Evolutionary conservation across 2,797 vertebrate genomes (phyloP).

Genomic region (Hydrolagus colliei): DNA sequence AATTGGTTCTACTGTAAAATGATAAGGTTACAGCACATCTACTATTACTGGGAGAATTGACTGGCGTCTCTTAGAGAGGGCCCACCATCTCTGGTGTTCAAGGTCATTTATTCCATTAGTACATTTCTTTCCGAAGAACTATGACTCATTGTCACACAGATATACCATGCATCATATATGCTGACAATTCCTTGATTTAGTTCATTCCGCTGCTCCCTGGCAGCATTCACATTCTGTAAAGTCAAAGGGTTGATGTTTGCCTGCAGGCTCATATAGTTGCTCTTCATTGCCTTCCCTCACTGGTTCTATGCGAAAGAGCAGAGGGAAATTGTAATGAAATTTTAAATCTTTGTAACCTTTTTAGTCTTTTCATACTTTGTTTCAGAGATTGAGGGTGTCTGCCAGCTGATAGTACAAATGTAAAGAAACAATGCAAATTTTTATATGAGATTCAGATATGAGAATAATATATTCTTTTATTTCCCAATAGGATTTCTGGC

Average conservation of each 20-base stretch:
- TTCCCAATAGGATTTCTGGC: not conserved
- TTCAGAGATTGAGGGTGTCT: not conserved
- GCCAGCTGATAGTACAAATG: no score
- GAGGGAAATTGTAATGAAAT: not conserved
- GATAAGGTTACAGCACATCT: conserved; percentile 37
- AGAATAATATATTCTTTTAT: not conserved
- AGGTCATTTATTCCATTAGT: conserved; percentile 38
- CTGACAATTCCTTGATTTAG: conserved; percentile 34
- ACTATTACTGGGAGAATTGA: conserved; percentile 35
- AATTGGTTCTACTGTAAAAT: conserved; percentile 29
- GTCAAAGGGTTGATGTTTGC: conserved; percentile 34
- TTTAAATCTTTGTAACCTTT: not conserved
- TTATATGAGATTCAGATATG: not conserved
- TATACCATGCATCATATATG: conserved; percentile 31
- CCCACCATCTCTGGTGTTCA: conserved; percentile 39
- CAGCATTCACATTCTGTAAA: conserved; percentile 2
- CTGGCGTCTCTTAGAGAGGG: conserved; percentile 32
- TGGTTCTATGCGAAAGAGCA: not conserved
- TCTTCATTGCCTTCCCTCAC: not conserved
- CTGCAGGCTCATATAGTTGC: conserved; percentile 21
- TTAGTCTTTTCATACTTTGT: not conserved
- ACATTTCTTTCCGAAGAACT: conserved; percentile 35
- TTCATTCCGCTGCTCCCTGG: conserved; percentile 34
- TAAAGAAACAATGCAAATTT: not conserved
- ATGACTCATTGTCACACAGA: conserved; percentile 37